These are phyloP conservation scores for Neocrepidodera transversa DNA, from an alignment of 2,888 invertebrate species.

Conservation along the genomic window DNA sequence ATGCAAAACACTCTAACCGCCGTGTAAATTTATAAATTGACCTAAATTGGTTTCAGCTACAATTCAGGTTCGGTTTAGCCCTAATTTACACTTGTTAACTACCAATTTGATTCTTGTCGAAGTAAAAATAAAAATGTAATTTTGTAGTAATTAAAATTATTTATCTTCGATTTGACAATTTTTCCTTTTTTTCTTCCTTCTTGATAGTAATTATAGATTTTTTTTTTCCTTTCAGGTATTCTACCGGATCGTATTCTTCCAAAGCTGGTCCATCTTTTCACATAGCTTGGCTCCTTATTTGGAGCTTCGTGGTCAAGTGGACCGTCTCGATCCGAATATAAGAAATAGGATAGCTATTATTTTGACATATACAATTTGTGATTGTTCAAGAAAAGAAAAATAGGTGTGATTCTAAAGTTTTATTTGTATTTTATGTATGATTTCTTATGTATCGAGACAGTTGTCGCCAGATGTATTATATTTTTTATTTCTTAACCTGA, in stretches of 20 bases:
- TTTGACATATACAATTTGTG: slow-evolving; percentile 10
- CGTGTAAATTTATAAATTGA: slow-evolving; percentile 27
- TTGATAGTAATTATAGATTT: no score
- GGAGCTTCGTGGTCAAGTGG: slow-evolving; percentile 25
- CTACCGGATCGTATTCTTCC: not conserved
- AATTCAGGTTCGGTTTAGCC: not conserved
- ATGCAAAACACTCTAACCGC: slow-evolving; percentile 25
- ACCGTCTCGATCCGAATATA: slow-evolving; percentile 4
- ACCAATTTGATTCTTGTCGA: no score
- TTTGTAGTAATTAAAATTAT: no score
- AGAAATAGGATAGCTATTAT: slow-evolving; percentile 1
- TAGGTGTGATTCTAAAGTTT: no score
- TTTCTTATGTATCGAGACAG: not conserved
- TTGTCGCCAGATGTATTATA: slow-evolving; percentile 7
- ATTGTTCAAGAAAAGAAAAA: slow-evolving; percentile 12
- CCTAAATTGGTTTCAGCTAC: slow-evolving; percentile 25
- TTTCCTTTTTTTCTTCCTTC: no score
- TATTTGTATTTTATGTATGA: no score
- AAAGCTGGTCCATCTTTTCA: slow-evolving; percentile 15
- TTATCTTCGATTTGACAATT: no score
- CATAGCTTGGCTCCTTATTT: slow-evolving; percentile 27
- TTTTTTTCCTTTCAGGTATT: slow-evolving; percentile 15
- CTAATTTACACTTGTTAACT: not conserved
- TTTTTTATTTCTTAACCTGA: slow-evolving; percentile 7
- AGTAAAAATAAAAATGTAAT: no score